Evolutionary conservation across 2,797 vertebrate genomes (phyloP).

Genomic region (Malacoraja senta): DNA sequence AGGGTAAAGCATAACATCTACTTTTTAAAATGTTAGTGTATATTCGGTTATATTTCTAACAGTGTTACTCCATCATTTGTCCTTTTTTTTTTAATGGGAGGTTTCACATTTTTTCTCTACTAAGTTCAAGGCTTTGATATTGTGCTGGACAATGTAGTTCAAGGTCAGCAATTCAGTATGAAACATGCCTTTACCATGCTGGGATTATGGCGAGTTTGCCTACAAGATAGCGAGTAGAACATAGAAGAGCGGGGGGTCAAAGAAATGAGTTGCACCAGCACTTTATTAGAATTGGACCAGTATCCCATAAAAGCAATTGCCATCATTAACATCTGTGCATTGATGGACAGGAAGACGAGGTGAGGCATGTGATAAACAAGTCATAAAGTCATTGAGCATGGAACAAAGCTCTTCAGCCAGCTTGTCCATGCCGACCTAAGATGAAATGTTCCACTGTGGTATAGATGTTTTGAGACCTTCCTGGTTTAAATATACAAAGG

Average conservation of each 20-base stretch:
- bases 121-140: neutral
- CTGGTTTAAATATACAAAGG: neutral
- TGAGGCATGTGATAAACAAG: too few relatives aligned
- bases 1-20: neutral
- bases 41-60: neutral
- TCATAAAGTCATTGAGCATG: neutral
- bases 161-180: constrained; percentile 10
- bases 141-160: neutral
- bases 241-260: neutral
- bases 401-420: too few relatives aligned
- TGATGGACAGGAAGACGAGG: neutral
- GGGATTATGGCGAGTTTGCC: neutral
- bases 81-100: neutral
- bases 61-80: neutral
- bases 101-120: neutral
- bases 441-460: neutral
- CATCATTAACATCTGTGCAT: neutral
- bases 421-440: too few relatives aligned
- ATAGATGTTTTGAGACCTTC: neutral
- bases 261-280: neutral
- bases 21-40: neutral
- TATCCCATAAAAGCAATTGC: neutral
- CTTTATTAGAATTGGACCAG: neutral
- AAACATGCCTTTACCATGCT: neutral
- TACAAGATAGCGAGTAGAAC: neutral